Evolutionary conservation across 2,888 invertebrate species (phyloP).

Genomic region (Stomorhina lunata): DNA sequence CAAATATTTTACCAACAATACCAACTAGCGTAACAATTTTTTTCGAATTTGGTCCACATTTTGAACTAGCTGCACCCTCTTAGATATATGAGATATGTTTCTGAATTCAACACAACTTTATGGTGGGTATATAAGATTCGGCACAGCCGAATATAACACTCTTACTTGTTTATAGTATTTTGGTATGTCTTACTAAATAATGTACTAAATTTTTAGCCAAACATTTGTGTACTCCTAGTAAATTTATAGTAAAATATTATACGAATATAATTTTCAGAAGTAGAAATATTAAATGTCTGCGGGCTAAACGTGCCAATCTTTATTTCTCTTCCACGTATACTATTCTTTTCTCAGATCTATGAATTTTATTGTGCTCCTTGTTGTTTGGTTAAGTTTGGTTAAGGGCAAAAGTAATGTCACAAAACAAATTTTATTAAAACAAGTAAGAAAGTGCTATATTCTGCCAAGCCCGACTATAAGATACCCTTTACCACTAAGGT

Average conservation of each 20-base stretch:
- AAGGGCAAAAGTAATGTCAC: neutral
- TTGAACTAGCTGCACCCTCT: no score
- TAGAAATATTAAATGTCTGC: conserved; percentile 62
- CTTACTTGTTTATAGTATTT: no score
- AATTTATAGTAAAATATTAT: conserved; percentile 60
- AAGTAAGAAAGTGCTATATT: neutral
- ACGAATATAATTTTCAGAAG: conserved; percentile 43
- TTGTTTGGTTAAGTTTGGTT: neutral
- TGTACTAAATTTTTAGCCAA: conserved; percentile 34
- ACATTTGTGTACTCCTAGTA: conserved; percentile 27
- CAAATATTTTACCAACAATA: no score
- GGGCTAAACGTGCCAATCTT: conserved; percentile 64
- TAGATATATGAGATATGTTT: no score
- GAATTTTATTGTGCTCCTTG: neutral
- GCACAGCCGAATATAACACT: no score
- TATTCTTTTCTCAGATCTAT: conserved; percentile 28
- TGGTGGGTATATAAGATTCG: no score
- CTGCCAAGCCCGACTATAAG: no score
- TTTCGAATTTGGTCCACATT: no score
- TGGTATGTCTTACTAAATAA: conserved; percentile 28
- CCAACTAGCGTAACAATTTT: no score
- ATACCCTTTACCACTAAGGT: no score
- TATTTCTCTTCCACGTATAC: neutral
- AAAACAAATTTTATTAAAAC: neutral
- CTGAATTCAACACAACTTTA: no score